Base-by-base conservation (phyloP, 2,888 invertebrate species). In the Melolontha melolontha region DNA sequence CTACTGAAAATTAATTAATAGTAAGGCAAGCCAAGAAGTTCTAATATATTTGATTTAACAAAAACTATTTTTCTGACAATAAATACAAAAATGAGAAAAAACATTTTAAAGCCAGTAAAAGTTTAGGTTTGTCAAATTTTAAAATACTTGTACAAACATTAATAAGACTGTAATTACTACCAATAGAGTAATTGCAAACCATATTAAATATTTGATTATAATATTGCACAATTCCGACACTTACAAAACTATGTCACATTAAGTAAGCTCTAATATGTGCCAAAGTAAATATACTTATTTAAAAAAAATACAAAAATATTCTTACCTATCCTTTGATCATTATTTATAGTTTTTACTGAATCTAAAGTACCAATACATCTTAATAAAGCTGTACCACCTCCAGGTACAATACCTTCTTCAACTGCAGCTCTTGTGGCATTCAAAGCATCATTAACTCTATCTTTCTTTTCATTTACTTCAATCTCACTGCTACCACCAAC, bases 361-460 rank as follows among this genome's bases (percentile, higher is more conserved):
- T 80, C 80, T 52, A 85, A 76, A 66, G 79, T 80, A 50, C 73
- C 68, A 29, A 81, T 79, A 73, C 84, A 84, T 70, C 84, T 80
- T 55, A 86, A 75, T 39, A 85, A 76, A 52, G 85, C 84, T 64
- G 84, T 83, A 64, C 85, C 86, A 71, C 86, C 86, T 39, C 85
- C 85, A 50, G 86, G 81, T 14, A 86, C 85, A 68, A 86, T 84
- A 59, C 86, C 86, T 76, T 86, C 85, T 75, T 85, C 85, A 51
- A 86, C 82, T 55, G 86, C 86, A 41, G 85, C 85, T 47, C 84
- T 77, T 1, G 86, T 86, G 0, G 85, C 85, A 74, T 84, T 82
- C 68, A 86, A 74, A 2, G 85, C 85, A 75, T 86, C 85, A 67
- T 84, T 85, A 4, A 85, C 84, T 40, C 85, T 78, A 69, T 84